Percentiles rank a stretch among this genome's conserved stretches.
phyloP scores from a whole-genome alignment of 2,888 invertebrate genomes.

The Cacoxenus indagator region DNA sequence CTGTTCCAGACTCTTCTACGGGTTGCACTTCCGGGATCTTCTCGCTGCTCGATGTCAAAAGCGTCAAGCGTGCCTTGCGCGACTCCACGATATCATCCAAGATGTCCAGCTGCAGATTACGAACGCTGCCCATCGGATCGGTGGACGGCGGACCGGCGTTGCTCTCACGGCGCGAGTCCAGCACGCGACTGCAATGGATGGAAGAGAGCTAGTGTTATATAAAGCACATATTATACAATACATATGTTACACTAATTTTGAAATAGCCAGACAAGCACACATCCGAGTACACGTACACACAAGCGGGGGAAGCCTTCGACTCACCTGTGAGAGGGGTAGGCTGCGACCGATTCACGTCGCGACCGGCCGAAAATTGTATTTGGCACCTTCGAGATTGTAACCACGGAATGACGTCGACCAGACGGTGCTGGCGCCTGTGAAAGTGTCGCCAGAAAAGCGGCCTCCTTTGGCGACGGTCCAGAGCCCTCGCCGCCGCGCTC shows the following conservation, averaged over 20 bases:
- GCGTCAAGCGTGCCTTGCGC: slow-evolving; percentile 85
- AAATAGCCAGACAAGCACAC: background rate
- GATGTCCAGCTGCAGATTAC: slow-evolving; percentile 87
- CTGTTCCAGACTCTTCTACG: slow-evolving; percentile 77
- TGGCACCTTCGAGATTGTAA: slow-evolving; percentile 87
- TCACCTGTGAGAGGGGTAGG: slow-evolving; percentile 76
- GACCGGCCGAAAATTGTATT: slow-evolving; percentile 82
- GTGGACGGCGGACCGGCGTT: slow-evolving; percentile 79
- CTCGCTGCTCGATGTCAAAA: slow-evolving; percentile 87
- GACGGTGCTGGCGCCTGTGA: slow-evolving; percentile 82
- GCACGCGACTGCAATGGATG: slow-evolving; percentile 63
- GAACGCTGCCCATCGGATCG: slow-evolving; percentile 81
- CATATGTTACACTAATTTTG: slow-evolving; percentile 40
- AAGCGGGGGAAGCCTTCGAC: slow-evolving; percentile 56
- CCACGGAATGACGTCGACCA: slow-evolving; percentile 87
- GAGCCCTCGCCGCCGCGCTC: slow-evolving; percentile 83
- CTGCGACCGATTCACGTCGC: slow-evolving; percentile 85
- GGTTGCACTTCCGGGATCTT: slow-evolving; percentile 87
- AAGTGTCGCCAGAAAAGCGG: slow-evolving; percentile 86
- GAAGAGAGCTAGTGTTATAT: slow-evolving; percentile 53
- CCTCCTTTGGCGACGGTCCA: slow-evolving; percentile 83
- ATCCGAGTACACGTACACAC: slow-evolving; percentile 29
- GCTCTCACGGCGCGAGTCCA: slow-evolving; percentile 67
- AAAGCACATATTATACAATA: slow-evolving; percentile 64
- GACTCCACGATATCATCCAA: slow-evolving; percentile 91